Evolutionary conservation across 2,113 vertebrate genomes (phyloP), one percentile per base, ranked within the genome.

Genomic region (Geococcyx californianus): DNA sequence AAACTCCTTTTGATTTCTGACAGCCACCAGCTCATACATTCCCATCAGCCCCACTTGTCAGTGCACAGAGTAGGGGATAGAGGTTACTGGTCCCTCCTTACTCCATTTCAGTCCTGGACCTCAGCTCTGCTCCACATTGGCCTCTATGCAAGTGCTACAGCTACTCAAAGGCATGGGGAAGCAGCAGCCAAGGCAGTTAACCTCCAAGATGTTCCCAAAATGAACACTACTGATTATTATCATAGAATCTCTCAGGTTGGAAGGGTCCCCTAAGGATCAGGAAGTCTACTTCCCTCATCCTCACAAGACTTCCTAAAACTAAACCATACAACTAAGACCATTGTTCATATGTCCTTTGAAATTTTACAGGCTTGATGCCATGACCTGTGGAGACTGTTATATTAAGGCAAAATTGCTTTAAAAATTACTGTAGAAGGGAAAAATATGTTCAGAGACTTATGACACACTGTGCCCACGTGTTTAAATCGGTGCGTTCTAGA

Each of bases 381-480:
- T 16, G 15, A 76, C 20, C 10, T 47, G 9, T 20, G 11, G n/a
- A 59, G 9, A 3, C 23, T 49, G 11, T 38, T 44, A 49, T 0
- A 75, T 5, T 5, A 60, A 84, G 19, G 16, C 20, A 83, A 79
- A 83, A 74, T 45, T 54, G 62, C 56, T n/a, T 70, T 34, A 34
- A 70, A 74, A 75, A 56, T 13, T 42, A 62, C 15, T 7, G n/a
- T 24, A 42, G 24, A 12, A 87, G 69, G 23, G 10, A 58, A 84
- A 52, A 66, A 31, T 1, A 1, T 0, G 3, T 23, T 9, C 56
- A 78, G 20, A 74, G 9, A 40, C 21, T 9, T 54, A 3, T 0
- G 5, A 59, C 20, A 66, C 7, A 26, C 15, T 15, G 9, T 13
- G n/a, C 3, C n/a, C 8, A 10, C 5, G 10, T 23, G 11, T 54